phyloP scores from a whole-genome alignment of 2,113 vertebrate species.

The Xenopus tropicalis region DNA sequence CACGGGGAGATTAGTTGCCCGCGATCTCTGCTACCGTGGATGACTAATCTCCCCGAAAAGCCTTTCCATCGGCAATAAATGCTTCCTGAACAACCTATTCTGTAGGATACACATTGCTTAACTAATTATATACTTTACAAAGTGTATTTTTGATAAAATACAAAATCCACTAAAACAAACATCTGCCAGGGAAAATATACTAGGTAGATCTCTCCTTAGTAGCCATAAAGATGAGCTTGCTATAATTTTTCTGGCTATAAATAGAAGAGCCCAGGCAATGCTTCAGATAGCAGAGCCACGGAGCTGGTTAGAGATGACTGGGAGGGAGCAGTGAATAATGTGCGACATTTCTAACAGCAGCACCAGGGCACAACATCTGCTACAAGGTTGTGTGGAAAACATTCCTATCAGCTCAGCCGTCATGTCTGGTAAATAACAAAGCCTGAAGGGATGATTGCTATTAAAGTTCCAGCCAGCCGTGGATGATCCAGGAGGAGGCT shows the following conservation, averaged over 20 bases:
- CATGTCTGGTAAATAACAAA: constrained; percentile 61
- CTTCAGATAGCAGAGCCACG: constrained; percentile 52
- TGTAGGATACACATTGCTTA: no score
- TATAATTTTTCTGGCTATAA: constrained; percentile 57
- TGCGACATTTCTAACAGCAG: constrained; percentile 61
- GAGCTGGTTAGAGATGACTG: constrained; percentile 49
- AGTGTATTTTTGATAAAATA: no score
- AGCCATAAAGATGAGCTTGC: background rate
- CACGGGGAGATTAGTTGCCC: no score
- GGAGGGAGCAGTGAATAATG: constrained; percentile 56
- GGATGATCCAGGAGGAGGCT: constrained; percentile 31
- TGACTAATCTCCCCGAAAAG: no score
- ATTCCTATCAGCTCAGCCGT: constrained; percentile 55
- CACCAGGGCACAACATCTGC: constrained; percentile 69
- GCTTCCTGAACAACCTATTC: no score
- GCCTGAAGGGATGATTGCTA: constrained; percentile 48
- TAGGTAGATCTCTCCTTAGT: no score
- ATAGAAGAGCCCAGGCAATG: constrained; percentile 56
- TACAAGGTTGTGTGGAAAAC: constrained; percentile 56
- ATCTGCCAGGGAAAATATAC: no score
- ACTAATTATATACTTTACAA: no score
- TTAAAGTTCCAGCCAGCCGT: constrained; percentile 21
- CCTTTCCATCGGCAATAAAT: no score
- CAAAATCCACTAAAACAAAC: no score
- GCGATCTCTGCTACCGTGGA: no score